These are phyloP conservation scores for Papilio aristodemus DNA, from an alignment of 1,140 invertebrate genomes.

Conservation along the genomic window DNA sequence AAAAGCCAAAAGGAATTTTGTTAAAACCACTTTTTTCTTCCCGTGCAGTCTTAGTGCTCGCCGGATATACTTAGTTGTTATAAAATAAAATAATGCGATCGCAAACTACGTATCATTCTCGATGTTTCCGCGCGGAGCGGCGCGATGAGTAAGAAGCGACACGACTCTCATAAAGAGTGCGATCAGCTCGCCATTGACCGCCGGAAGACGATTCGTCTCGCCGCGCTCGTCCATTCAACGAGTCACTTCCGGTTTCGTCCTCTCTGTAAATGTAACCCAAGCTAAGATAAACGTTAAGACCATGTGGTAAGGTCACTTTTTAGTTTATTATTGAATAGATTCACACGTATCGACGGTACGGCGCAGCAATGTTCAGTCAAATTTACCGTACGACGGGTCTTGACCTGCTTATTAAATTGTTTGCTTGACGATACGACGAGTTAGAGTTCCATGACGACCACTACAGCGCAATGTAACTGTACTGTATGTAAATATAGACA, in stretches of 20 bases:
- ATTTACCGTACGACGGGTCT: slow-evolving; percentile 8
- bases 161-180: slow-evolving; percentile 8
- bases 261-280: not conserved
- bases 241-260: slow-evolving; percentile 50
- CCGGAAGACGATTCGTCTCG: slow-evolving; percentile 62
- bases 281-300: not conserved
- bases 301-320: not conserved
- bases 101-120: not conserved
- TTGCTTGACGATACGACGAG: slow-evolving; percentile 11
- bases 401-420: slow-evolving; percentile 23
- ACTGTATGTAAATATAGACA: not conserved
- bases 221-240: slow-evolving; percentile 57
- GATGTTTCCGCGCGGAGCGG: not conserved
- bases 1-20: no score
- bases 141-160: not conserved
- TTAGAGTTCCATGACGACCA: not conserved
- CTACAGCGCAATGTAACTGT: not conserved
- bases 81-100: not conserved
- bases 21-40: no score
- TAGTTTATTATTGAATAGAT: not conserved
- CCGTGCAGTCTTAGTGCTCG: no score
- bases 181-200: slow-evolving; percentile 56
- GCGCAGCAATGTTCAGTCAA: slow-evolving; percentile 9
- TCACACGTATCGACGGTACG: slow-evolving; percentile 11
- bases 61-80: no score